These are phyloP conservation scores for Aradophagus sp. DNA, from an alignment of 1,140 invertebrate species.

Conservation along the genomic window DNA sequence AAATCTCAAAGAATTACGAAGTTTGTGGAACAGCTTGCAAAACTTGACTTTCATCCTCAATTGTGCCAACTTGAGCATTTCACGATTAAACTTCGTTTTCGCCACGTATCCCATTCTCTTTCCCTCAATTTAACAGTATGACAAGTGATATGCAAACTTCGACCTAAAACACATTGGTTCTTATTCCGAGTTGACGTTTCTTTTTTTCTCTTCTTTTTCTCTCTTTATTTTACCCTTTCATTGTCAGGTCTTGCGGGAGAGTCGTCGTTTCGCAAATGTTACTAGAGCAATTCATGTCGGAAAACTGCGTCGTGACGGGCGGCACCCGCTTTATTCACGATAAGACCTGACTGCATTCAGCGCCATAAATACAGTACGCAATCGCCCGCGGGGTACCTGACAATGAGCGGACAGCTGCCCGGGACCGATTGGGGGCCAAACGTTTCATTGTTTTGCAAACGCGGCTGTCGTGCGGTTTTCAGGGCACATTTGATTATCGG, in stretches of 20 bases:
- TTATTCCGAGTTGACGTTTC: too few species aligned
- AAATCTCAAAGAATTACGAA: too few species aligned
- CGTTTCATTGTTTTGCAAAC: constrained; percentile 50
- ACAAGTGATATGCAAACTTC: too few species aligned
- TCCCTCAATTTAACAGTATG: too few species aligned
- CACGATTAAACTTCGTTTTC: too few species aligned
- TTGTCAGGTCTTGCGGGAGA: constrained; percentile 7
- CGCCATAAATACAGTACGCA: constrained; percentile 54
- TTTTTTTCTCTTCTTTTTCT: too few species aligned
- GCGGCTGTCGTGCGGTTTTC: constrained; percentile 42
- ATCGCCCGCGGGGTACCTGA: constrained; percentile 47
- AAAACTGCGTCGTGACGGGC: constrained; percentile 59
- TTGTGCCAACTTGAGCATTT: too few species aligned
- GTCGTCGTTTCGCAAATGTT: constrained; percentile 42
- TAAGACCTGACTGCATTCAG: constrained; percentile 58
- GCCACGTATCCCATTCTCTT: too few species aligned
- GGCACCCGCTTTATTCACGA: constrained; percentile 58
- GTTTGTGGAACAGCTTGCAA: too few species aligned
- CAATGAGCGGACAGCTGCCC: constrained; percentile 55
- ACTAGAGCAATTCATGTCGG: constrained; percentile 26
- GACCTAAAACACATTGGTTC: too few species aligned
- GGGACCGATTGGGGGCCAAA: constrained; percentile 46
- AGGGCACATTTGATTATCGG: constrained; percentile 49
- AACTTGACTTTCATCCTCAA: too few species aligned
- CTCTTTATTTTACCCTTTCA: neutral